Evolutionary conservation across 1,140 invertebrate genomes (phyloP).

Genomic region (Cydia pomonella): DNA sequence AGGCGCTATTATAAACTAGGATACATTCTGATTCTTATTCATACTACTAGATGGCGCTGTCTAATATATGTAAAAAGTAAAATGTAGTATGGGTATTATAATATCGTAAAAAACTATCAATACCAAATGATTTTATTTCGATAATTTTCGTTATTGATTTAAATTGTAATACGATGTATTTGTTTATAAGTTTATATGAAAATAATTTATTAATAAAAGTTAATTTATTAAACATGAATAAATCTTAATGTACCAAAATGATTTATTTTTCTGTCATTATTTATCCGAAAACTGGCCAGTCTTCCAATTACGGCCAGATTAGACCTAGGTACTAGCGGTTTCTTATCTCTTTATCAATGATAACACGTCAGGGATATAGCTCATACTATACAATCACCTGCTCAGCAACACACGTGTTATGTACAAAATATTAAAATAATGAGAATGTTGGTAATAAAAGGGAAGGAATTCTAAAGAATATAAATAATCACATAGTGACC

Average conservation of each 20-base stretch:
- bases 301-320: constrained; percentile 42
- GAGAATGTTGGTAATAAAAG: too few species aligned
- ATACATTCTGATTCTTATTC: not conserved
- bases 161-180: not conserved
- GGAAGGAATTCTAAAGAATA: not conserved
- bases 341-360: constrained; percentile 68
- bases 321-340: constrained; percentile 36
- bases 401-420: constrained; percentile 50
- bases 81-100: not conserved
- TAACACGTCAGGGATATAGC: constrained; percentile 66
- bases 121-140: not conserved
- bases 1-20: not conserved
- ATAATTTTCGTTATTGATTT: not conserved
- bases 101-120: constrained; percentile 32
- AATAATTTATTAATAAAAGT: not conserved
- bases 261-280: not conserved
- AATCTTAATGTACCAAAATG: not conserved
- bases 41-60: constrained; percentile 25
- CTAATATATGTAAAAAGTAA: not conserved
- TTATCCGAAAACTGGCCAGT: constrained; percentile 27
- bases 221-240: constrained; percentile 2
- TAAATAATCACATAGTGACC: not conserved
- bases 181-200: not conserved
- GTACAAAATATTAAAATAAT: constrained; percentile 1
- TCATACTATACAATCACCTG: constrained; percentile 63